phyloP scores from a whole-genome alignment of 2,797 vertebrate genomes.

The Parauchenoglanis ngamensis region DNA sequence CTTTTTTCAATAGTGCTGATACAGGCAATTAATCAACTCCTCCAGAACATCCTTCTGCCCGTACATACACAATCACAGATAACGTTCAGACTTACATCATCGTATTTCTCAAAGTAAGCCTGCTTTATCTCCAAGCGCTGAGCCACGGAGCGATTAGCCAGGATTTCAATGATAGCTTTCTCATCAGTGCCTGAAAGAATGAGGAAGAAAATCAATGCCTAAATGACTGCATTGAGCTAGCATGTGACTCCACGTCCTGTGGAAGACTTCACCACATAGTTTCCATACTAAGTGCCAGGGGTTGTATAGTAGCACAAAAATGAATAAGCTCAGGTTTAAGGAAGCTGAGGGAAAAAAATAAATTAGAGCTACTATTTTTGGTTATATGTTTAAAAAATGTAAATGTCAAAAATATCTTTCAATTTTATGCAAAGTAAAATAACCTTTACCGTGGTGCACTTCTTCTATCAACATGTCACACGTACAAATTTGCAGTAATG shows the following conservation, averaged over 20 bases:
- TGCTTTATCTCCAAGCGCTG: constrained; percentile 78
- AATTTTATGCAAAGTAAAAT: not conserved
- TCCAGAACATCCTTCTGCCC: not conserved
- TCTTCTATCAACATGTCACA: not conserved
- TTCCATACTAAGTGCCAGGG: not conserved
- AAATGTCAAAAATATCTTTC: not conserved
- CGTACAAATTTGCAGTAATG: not conserved
- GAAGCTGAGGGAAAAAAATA: not conserved
- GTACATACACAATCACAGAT: too few species aligned
- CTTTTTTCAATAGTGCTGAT: not conserved
- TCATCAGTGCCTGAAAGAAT: constrained; percentile 76
- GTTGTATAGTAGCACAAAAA: not conserved
- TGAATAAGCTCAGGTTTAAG: not conserved
- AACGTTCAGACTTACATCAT: constrained; percentile 71
- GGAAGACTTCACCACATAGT: not conserved
- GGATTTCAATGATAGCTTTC: constrained; percentile 77
- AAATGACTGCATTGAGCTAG: not conserved
- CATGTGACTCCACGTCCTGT: not conserved
- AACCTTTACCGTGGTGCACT: too few species aligned
- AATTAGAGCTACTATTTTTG: not conserved
- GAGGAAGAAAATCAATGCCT: constrained; percentile 6
- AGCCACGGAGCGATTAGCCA: constrained; percentile 70
- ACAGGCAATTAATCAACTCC: not conserved
- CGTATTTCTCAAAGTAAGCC: constrained; percentile 79
- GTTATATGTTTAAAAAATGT: not conserved